These are phyloP conservation scores for Tolmerus cingulatus DNA, from an alignment of 2,888 invertebrate species.

Conservation along the genomic window DNA sequence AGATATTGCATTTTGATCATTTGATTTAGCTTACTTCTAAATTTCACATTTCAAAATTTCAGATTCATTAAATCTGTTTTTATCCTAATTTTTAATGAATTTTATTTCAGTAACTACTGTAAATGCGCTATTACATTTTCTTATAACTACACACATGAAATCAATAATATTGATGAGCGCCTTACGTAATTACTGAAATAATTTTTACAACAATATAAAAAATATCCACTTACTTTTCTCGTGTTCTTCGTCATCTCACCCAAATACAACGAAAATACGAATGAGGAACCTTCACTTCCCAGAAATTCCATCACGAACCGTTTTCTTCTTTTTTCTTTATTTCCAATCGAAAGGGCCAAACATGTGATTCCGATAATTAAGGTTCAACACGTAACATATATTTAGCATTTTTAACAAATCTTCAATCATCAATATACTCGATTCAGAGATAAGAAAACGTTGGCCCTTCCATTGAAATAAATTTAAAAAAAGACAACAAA, in stretches of 20 bases:
- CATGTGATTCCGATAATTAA: not conserved
- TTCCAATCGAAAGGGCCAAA: conserved; percentile 48
- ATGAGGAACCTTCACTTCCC: conserved; percentile 2
- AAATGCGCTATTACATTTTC: not conserved
- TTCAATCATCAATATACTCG: not conserved
- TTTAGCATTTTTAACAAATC: not conserved
- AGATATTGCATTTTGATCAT: not conserved
- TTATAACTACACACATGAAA: not conserved
- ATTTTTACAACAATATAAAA: not conserved
- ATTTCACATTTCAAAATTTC: not conserved
- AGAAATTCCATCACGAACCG: not conserved
- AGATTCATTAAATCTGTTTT: not conserved
- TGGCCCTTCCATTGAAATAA: conserved; percentile 46
- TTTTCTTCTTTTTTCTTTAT: not conserved
- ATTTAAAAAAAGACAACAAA: not conserved
- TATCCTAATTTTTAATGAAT: not conserved
- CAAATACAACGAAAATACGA: conserved; percentile 16
- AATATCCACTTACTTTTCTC: conserved; percentile 28
- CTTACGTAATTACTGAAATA: not conserved
- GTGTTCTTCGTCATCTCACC: conserved; percentile 3
- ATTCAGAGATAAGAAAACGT: conserved; percentile 41
- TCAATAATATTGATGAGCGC: not conserved
- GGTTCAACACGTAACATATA: not conserved
- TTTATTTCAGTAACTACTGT: not conserved
- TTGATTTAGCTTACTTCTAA: not conserved